Evolutionary conservation across 1,140 invertebrate genomes (phyloP).

Genomic region (Heliothis virescens): DNA sequence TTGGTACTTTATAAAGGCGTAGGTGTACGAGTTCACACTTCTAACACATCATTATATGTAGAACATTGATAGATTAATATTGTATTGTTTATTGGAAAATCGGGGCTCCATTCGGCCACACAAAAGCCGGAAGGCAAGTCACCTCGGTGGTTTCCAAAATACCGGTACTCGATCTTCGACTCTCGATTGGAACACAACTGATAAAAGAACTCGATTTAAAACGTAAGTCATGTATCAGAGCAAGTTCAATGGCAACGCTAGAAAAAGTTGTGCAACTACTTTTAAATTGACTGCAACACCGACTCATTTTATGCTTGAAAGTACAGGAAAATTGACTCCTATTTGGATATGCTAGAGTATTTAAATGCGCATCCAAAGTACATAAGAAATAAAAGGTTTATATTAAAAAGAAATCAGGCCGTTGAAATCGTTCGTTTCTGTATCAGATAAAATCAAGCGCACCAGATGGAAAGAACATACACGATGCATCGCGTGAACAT

Average conservation of each 20-base stretch:
- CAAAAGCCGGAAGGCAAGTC: constrained; percentile 56
- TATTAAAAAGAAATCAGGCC: constrained; percentile 40
- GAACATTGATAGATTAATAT: background rate
- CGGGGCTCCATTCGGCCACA: constrained; percentile 6
- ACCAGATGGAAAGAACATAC: constrained; percentile 21
- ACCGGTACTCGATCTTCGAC: constrained; percentile 30
- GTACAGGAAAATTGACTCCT: background rate
- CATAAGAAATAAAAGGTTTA: constrained; percentile 13
- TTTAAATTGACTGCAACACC: constrained; percentile 13
- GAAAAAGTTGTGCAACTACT: constrained; percentile 25
- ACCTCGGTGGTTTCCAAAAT: background rate
- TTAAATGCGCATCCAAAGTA: constrained; percentile 15
- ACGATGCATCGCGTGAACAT: constrained; percentile 33
- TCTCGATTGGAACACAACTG: constrained; percentile 18
- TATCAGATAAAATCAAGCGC: constrained; percentile 35
- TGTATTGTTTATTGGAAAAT: constrained; percentile 33
- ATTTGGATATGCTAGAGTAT: background rate
- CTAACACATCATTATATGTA: constrained; percentile 29
- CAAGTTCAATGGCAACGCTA: constrained; percentile 13
- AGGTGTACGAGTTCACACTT: constrained; percentile 6
- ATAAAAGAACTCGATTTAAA: constrained; percentile 26
- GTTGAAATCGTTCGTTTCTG: constrained; percentile 28
- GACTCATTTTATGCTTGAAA: constrained; percentile 23
- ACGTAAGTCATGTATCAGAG: constrained; percentile 9
- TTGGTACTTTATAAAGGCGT: background rate